Conservation (phyloP, 1,140 invertebrate species). For the Hylyphantes graminicola region DNA sequence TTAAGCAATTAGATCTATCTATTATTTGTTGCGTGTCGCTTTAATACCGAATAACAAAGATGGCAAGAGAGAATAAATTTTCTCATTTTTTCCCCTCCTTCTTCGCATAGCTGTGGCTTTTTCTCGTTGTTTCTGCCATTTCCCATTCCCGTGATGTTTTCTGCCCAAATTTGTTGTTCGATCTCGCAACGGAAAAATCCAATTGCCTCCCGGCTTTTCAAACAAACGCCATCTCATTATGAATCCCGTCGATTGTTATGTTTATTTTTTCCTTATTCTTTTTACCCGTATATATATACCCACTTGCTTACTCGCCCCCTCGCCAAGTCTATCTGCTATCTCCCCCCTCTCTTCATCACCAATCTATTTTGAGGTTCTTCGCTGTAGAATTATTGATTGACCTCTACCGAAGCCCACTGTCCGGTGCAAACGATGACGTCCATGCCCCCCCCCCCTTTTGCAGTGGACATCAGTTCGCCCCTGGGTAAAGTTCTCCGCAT, state of each 20-base stretch:
- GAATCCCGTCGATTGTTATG: slow-evolving; percentile 38
- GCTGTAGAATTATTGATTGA: slow-evolving; percentile 60
- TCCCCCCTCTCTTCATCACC: slow-evolving; percentile 14
- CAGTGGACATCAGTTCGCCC: slow-evolving; percentile 56
- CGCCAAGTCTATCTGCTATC: neutral
- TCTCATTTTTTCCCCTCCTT: neutral
- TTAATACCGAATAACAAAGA: slow-evolving; percentile 56
- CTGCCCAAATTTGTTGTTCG: slow-evolving; percentile 48
- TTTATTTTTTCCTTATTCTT: slow-evolving; percentile 28
- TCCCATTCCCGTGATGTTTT: slow-evolving; percentile 38
- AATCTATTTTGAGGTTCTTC: slow-evolving; percentile 56
- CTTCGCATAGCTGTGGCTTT: neutral
- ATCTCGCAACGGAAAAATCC: slow-evolving; percentile 46
- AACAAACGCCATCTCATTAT: slow-evolving; percentile 58
- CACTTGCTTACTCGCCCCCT: slow-evolving; percentile 17
- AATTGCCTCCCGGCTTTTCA: slow-evolving; percentile 51
- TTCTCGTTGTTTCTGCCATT: slow-evolving; percentile 1
- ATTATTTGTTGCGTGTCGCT: slow-evolving; percentile 59
- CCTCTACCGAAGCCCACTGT: slow-evolving; percentile 52
- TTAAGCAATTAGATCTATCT: slow-evolving; percentile 55
- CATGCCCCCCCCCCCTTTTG: slow-evolving; percentile 43
- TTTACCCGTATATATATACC: slow-evolving; percentile 15
- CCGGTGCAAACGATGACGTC: slow-evolving; percentile 56
- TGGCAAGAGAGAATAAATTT: slow-evolving; percentile 45
- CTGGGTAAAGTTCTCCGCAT: slow-evolving; percentile 36